Base-by-base conservation (phyloP, 1,140 invertebrate species). In the Oscheius sp. region DNA sequence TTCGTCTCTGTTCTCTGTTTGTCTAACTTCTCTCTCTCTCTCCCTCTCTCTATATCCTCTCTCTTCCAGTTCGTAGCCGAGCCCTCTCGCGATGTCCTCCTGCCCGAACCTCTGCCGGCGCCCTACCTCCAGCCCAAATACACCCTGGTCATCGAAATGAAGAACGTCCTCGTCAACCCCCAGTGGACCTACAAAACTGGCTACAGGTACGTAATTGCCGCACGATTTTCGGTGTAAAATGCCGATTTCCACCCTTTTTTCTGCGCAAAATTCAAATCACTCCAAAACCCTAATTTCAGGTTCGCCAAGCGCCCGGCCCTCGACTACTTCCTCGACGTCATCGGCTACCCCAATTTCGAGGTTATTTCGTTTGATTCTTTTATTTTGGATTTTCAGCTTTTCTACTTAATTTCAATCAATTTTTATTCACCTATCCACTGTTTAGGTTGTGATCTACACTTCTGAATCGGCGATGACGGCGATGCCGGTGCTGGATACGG, bases 301-400 rank as follows among this genome's bases (percentile, higher is more conserved):
- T 99, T 99, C 86, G 97, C 98, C 87, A 99, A 98, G 85, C 88
- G 96, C 52, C 96, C 96, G 4, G 94, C 93, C 36, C 89, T 99
- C 0, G 94, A 99, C 83, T 91, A 93, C 79, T 97, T 99, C 84
- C 86, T 99, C 23, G 91, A 94, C 80, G 89, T 93, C 80, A 89
- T 95, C 52, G 91, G 91, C 26, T 85, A 85, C 64, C 90, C 91
- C 61, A 92, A 93, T 28, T 99, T 95, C 87, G 97, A 68, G 45
- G 66, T 68, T 20, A 15, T 42, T 42, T 42, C n/a, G 7, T 7
- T 55, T 26, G 28, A 13, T 13, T 23, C 28, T 15, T 7, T 13
- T 4, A 55, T 13, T 13, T 13, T 7, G 28, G 4, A 55, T 26
- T 7, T 55, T 13, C n/a, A n/a, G n/a, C n/a, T n/a, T n/a, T n/a